Evolutionary conservation across 1,140 invertebrate species (phyloP).

Genomic region (Heterodera schachtii): DNA sequence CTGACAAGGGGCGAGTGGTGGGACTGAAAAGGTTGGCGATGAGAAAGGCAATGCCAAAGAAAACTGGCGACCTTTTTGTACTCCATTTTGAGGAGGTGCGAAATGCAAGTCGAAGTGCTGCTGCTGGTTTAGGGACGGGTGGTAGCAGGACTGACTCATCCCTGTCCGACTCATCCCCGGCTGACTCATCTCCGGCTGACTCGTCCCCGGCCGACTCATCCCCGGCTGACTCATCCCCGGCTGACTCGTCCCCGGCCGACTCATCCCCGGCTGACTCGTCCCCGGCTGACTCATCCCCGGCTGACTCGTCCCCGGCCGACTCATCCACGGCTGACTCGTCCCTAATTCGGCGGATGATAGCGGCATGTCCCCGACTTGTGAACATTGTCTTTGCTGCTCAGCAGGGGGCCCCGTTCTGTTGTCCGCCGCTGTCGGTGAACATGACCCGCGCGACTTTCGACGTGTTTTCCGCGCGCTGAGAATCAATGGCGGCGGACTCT

Average conservation of each 20-base stretch:
- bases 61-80: not conserved
- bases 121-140: not conserved
- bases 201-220: not conserved
- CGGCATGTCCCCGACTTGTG: too few relatives aligned
- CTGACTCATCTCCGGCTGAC: not conserved
- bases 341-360: too few relatives aligned
- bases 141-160: constrained; percentile 21
- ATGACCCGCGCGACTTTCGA: constrained; percentile 5
- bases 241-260: not conserved
- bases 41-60: not conserved
- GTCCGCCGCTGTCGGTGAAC: constrained; percentile 2
- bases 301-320: not conserved
- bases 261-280: too few relatives aligned
- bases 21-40: not conserved
- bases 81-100: not conserved
- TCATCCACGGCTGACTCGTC: too few relatives aligned
- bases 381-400: too few relatives aligned
- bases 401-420: not conserved
- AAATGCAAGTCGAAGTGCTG: not conserved
- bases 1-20: not conserved
- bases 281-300: too few relatives aligned
- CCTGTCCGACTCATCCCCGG: too few relatives aligned
- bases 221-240: too few relatives aligned
- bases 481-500: constrained; percentile 18
- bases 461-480: constrained; percentile 23